Evolutionary conservation across 1,140 invertebrate species (phyloP), one percentile per base, ranked within the genome.

Genomic region (Radopholus similis): DNA sequence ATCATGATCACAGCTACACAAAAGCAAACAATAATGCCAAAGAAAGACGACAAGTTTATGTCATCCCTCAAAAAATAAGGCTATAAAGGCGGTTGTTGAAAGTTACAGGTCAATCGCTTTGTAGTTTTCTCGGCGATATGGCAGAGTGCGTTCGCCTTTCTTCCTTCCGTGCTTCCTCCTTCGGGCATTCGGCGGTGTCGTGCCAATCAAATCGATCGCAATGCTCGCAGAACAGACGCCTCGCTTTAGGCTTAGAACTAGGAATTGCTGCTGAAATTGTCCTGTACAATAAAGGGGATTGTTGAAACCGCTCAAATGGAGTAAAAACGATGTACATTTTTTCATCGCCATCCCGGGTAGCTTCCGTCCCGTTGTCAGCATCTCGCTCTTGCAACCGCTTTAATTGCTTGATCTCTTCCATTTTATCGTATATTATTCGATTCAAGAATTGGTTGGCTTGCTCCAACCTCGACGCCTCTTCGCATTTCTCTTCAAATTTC

Each of bases 121-220:
- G n/a, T n/a, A n/a, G n/a, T n/a, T 38, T 42, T 26, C 34, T 26
- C 2, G 64, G 64, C 15, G 66, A 68, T 15, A 44, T 18, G 9
- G 34, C 53, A 21, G n/a, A 35, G 44, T 68, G 66, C 5, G 26
- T 21, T 21, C n/a, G 65, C 30, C 13, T 49, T 56, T 68, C 66
- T 23, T 21, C 18, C 18, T 30, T 21, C 37, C 44, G 54, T 6
- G 44, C 66, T 4, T 51, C 73, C 37, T 74, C 93, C 18, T 88
- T 85, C 18, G 93, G 93, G 85, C 94, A 97, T 83, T 97, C 94
- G 83, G 95, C 92, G 0, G 94, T 97, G 82, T 97, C 93, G 80
- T 97, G 95, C 62, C 89, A 84, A 85, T 97, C 94, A 86, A 97
- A 97, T 80, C 89, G 86, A 85, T 97, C 94, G 84, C 94, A 97